Conservation (phyloP, 2,888 invertebrate species). For the Marasmarcha lunaedactyla region DNA sequence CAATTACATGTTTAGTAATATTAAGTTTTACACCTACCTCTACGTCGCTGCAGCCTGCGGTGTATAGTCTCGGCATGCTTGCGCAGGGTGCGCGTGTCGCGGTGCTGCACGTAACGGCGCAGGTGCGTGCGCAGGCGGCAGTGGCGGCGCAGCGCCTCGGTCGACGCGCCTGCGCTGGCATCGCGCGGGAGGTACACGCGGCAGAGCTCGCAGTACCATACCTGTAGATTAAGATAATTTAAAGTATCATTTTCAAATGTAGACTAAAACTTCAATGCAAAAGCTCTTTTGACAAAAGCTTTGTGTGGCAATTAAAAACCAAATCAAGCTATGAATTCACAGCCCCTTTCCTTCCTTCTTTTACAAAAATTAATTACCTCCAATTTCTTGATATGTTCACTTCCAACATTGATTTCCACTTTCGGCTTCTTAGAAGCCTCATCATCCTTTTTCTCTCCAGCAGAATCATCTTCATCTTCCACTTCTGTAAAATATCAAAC, state of each 20-base stretch:
- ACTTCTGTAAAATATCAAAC: conserved; percentile 1
- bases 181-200: conserved; percentile 78
- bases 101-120: conserved; percentile 80
- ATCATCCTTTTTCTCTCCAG: conserved; percentile 70
- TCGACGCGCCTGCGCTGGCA: conserved; percentile 56
- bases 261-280: no score
- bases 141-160: conserved; percentile 75
- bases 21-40: no score
- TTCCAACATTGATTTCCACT: conserved; percentile 79
- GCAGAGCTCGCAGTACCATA: conserved; percentile 83
- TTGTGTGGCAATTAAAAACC: no score
- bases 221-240: conserved; percentile 33
- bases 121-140: conserved; percentile 82
- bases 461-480: conserved; percentile 67
- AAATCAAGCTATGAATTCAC: no score
- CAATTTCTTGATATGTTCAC: conserved; percentile 81
- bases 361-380: no score
- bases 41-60: conserved; percentile 52
- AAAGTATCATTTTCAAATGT: no score
- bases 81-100: conserved; percentile 80
- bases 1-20: no score
- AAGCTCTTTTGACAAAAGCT: no score
- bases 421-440: conserved; percentile 66
- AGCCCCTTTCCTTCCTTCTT: no score
- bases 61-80: conserved; percentile 79